Evolutionary conservation across 2,888 invertebrate species (phyloP), one percentile per base, ranked within the genome.

Genomic region (Parnassius mnemosyne): DNA sequence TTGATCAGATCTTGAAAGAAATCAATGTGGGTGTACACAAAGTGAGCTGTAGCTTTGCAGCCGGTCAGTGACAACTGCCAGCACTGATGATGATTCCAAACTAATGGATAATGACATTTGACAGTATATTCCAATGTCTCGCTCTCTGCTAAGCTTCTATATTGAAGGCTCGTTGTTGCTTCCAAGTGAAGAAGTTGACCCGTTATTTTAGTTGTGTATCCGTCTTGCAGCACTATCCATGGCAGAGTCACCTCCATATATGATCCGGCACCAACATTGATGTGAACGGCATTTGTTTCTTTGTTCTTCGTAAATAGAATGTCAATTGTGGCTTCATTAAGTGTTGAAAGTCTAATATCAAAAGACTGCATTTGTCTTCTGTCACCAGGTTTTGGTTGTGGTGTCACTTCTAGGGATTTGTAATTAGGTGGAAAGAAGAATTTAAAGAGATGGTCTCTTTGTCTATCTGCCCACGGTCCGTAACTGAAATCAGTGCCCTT

Each of bases 401-500:
- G 94, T 0, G 97, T 97, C 1, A 96, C 93, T 82, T 95, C 94
- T 80, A 97, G 92, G 64, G 95, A 94, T 77, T 95, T 94, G 86
- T 95, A 97, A 81, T 97, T 96, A 68, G 96, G 95, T 9, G 98
- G 99, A 80, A 97, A 99, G 89, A 99, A 99, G 85, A 99, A 98
- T 86, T 95, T 97, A 87, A 97, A 99, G 44, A 99, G 92, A 84
- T 97, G 95, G 80, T 98, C 98, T 68, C 99, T 94, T 82, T 99
- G 99, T 57, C 98, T 93, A 81, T 99, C 99, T 3, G 99, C 99
- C 99, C 99, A 99, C 0, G 99, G 99, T 0, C 99, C 99, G 79
- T 99, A 99, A 84, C 98, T 98, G 75, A 99, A 97, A 79, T 98
- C 97, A 3, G 97, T 97, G 68, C 97, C 98, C 87, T 98, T 98